Percentiles rank a stretch among this genome's conserved stretches.
phyloP scores from a whole-genome alignment of 2,113 vertebrate species.

The Lycocorax pyrrhopterus region DNA sequence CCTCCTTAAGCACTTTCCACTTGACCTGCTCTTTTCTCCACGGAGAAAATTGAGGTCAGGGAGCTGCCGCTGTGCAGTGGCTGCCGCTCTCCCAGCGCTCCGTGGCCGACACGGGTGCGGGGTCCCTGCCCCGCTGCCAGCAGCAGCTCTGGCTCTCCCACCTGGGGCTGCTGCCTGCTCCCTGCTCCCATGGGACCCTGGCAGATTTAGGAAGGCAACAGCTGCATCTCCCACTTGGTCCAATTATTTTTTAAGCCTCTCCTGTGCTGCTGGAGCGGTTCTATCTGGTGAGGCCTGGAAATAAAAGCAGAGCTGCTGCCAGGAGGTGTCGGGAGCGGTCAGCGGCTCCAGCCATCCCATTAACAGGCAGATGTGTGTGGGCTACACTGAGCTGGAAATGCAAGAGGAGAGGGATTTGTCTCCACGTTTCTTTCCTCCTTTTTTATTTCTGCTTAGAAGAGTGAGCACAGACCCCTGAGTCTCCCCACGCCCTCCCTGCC shows the following conservation, averaged over 20 bases:
- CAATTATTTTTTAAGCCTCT: constrained; percentile 45
- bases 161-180: background rate
- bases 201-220: background rate
- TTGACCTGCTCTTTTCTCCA: constrained; percentile 69
- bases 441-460: background rate
- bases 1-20: constrained; percentile 68
- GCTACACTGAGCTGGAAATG: background rate
- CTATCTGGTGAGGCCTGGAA: background rate
- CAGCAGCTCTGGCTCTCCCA: background rate
- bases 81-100: background rate
- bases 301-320: background rate
- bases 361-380: background rate
- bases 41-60: constrained; percentile 68
- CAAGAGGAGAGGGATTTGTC: background rate
- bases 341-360: background rate
- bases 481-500: background rate
- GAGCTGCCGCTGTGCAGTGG: background rate
- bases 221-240: background rate
- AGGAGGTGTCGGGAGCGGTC: background rate
- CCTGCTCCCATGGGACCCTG: background rate
- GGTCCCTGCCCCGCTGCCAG: background rate
- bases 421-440: background rate
- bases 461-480: rapidly evolving
- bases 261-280: background rate
- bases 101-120: rapidly evolving